These are phyloP conservation scores for Limnodromus scolopaceus DNA, from an alignment of 2,797 vertebrate species.

Conservation along the genomic window DNA sequence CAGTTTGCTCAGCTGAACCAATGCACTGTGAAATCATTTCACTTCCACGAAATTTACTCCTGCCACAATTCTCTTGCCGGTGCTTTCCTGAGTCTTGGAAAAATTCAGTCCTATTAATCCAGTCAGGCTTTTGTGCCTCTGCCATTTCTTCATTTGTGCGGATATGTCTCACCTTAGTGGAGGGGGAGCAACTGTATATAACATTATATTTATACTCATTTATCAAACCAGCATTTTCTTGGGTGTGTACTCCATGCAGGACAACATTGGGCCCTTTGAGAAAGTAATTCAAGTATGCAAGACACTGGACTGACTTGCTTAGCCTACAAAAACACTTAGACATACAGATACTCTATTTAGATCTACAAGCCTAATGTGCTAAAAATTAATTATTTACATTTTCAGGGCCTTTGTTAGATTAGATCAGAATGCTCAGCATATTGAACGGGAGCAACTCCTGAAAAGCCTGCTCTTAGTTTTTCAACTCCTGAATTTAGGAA, in stretches of 20 bases:
- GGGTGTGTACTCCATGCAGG: not conserved
- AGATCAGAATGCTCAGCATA: not conserved
- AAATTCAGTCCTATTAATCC: conserved; percentile 64
- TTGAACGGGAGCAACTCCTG: not conserved
- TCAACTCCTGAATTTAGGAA: not conserved
- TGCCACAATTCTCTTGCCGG: conserved; percentile 3
- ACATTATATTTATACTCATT: not conserved
- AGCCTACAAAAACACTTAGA: not conserved
- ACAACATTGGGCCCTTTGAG: not conserved
- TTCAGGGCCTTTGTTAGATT: not conserved
- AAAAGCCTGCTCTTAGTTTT: not conserved
- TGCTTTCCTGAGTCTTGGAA: conserved; percentile 68
- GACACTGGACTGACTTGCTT: not conserved
- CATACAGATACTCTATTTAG: not conserved
- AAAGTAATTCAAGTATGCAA: not conserved
- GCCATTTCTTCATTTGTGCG: not conserved
- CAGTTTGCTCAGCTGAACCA: not conserved
- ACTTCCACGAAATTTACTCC: not conserved
- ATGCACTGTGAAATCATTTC: not conserved
- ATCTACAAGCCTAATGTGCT: not conserved
- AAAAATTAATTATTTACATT: not conserved
- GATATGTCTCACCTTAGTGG: conserved; percentile 34
- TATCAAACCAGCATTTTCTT: not conserved
- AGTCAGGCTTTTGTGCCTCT: conserved; percentile 27
- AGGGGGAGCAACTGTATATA: not conserved